These are phyloP conservation scores for Mus caroli DNA, from an alignment of 2,797 vertebrate species.

Conservation along the genomic window DNA sequence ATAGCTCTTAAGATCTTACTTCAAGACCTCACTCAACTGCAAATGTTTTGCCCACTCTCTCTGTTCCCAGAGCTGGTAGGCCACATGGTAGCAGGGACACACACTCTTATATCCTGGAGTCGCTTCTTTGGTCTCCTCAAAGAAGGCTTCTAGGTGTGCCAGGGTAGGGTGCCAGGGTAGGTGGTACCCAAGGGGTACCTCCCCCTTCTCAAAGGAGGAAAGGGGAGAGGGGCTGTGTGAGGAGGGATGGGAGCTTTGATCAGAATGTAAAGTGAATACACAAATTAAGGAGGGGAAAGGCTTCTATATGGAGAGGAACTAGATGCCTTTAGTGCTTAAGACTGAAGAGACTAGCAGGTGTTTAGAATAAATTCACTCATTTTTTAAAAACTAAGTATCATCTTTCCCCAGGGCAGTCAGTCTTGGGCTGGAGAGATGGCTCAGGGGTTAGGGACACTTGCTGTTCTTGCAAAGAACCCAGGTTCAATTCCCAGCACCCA, in stretches of 20 bases:
- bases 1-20: background rate
- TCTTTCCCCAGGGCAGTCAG: background rate
- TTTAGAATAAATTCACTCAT: background rate
- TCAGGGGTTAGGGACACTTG: background rate
- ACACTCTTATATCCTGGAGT: background rate
- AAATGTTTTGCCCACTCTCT: background rate
- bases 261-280: background rate
- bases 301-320: background rate
- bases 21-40: background rate
- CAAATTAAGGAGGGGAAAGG: background rate
- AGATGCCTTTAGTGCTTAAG: background rate
- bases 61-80: background rate
- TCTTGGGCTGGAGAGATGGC: background rate
- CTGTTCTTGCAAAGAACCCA: background rate
- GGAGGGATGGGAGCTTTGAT: background rate
- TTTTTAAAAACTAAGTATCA: background rate
- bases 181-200: background rate
- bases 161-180: no score
- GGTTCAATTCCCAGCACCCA: background rate
- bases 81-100: background rate
- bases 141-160: background rate
- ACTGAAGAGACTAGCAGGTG: background rate
- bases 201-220: background rate
- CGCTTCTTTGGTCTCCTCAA: background rate
- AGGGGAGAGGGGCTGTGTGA: background rate